Evolutionary conservation across 1,140 invertebrate species (phyloP).

Genomic region (Nasonia longicornis): DNA sequence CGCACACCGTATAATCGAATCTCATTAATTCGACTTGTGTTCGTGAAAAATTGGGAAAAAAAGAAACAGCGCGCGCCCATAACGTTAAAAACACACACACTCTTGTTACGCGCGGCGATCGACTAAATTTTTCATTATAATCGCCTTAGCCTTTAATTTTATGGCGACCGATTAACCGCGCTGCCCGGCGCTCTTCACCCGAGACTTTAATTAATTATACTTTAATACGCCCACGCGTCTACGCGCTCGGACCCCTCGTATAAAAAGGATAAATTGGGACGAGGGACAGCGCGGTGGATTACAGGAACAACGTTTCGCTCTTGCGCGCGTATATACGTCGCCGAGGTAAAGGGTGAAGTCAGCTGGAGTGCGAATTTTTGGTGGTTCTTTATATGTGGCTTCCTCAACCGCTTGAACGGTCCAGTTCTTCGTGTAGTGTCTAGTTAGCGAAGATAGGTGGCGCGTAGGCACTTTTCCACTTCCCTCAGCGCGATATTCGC

Average conservation of each 20-base stretch:
- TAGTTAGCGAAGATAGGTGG: too few species aligned
- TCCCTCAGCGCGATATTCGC: too few species aligned
- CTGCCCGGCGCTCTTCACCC: neutral
- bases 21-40: constrained; percentile 18
- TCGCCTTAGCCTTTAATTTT: constrained; percentile 36
- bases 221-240: constrained; percentile 23
- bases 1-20: neutral
- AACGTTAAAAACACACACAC: too few species aligned
- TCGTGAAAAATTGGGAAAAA: neutral
- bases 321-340: neutral
- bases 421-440: too few species aligned
- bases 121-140: constrained; percentile 40
- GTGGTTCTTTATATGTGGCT: neutral
- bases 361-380: neutral
- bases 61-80: neutral
- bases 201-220: constrained; percentile 43
- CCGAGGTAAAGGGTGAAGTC: neutral
- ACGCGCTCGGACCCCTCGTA: neutral
- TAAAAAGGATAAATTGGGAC: constrained; percentile 26
- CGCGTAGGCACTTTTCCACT: too few species aligned
- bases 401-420: too few species aligned
- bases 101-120: neutral
- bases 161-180: constrained; percentile 27
- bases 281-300: neutral
- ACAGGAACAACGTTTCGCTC: neutral